Evolutionary conservation across 2,888 invertebrate species (phyloP), one percentile per base, ranked within the genome.

Genomic region (Lepidochitona cinerea): DNA sequence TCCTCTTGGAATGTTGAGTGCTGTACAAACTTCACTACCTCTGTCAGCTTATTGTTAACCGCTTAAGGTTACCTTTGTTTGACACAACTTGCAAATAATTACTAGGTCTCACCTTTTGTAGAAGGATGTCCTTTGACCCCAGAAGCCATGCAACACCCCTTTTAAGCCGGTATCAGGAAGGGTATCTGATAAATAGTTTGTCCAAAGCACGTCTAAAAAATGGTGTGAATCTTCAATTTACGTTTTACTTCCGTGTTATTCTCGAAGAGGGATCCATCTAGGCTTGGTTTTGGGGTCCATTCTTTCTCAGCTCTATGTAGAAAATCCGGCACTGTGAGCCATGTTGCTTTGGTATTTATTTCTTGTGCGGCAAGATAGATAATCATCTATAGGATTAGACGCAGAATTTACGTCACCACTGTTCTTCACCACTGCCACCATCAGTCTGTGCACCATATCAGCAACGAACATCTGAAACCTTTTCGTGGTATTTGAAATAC

Each of bases 401-500:
- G 70, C 52, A 26, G 29, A 37, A 18, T 36, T 32, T 1, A 71
- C 54, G 64, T n/a, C 37, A 36, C 73, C 73, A 73, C 9, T 73
- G 70, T 26, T 2, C 23, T 41, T 54, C 36, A 14, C n/a, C n/a
- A n/a, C n/a, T n/a, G n/a, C n/a, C n/a, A n/a, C n/a, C n/a, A n/a
- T n/a, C n/a, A n/a, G n/a, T n/a, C n/a, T n/a, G n/a, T n/a, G n/a
- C n/a, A n/a, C n/a, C n/a, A n/a, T n/a, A n/a, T n/a, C n/a, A n/a
- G n/a, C n/a, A n/a, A n/a, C 70, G 37, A 73, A 73, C 12, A 33
- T 59, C 4, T 70, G 54, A 41, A 73, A 73, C 33, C 73, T 35
- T 32, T 36, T 70, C 12, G 14, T 18, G 23, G 54, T 49, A 73
- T 54, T 71, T 18, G 18, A 18, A 9, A 73, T 70, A 52, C 71